phyloP scores from a whole-genome alignment of 2,113 vertebrate species.

The Ornithorhynchus anatinus region DNA sequence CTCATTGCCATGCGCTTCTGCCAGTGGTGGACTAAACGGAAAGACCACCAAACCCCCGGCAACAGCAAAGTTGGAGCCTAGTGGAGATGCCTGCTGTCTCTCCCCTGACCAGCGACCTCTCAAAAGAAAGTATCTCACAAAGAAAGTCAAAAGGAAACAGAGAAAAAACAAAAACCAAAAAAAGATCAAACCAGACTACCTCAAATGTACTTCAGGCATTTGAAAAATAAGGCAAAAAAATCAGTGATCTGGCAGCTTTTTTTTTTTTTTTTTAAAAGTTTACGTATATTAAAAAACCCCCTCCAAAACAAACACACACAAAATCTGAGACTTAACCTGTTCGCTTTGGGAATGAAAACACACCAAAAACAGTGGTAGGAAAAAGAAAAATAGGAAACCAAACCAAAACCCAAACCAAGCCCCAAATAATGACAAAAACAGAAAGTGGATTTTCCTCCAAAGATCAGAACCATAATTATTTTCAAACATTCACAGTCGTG shows the following conservation, averaged over 20 bases:
- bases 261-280: slow-evolving; percentile 44
- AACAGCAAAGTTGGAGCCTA: no score
- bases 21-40: no score
- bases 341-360: slow-evolving; percentile 18
- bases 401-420: no score
- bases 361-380: slow-evolving; percentile 26
- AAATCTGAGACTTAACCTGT: slow-evolving; percentile 9
- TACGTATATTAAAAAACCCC: slow-evolving; percentile 51
- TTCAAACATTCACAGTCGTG: slow-evolving; percentile 55
- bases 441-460: slow-evolving; percentile 66
- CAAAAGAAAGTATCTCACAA: no score
- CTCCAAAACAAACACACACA: slow-evolving; percentile 19
- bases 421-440: slow-evolving; percentile 73
- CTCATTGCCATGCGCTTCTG: no score
- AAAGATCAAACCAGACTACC: neutral
- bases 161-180: neutral
- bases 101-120: no score
- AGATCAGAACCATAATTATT: slow-evolving; percentile 58
- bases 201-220: neutral
- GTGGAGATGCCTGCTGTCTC: no score
- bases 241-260: slow-evolving; percentile 17
- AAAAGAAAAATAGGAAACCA: slow-evolving; percentile 50
- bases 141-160: neutral
- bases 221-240: slow-evolving; percentile 27
- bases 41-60: no score